phyloP scores from a whole-genome alignment of 2,888 invertebrate genomes.

The Alloplasta piceator region DNA sequence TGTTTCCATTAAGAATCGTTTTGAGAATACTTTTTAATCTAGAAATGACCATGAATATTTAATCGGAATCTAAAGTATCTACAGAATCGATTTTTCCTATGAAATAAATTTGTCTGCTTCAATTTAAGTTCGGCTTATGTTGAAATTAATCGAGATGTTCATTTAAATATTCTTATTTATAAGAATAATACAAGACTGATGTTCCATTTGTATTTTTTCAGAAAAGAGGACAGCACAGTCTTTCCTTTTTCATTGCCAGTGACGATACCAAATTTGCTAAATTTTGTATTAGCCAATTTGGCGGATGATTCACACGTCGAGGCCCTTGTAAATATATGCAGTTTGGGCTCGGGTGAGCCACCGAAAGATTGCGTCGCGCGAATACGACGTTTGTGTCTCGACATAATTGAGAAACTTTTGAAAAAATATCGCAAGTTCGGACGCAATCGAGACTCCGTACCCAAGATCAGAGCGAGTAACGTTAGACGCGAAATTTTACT shows the following conservation, averaged over 20 bases:
- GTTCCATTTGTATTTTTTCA: conserved; percentile 73
- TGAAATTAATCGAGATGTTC: no score
- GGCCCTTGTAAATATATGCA: conserved; percentile 80
- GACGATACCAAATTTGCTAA: conserved; percentile 87
- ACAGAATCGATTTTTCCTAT: no score
- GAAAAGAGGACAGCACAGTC: conserved; percentile 89
- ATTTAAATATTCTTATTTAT: no score
- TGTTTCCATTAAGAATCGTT: no score
- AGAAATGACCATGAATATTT: no score
- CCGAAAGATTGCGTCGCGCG: conserved; percentile 77
- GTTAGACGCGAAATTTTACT: conserved; percentile 74
- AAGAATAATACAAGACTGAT: conserved; percentile 21
- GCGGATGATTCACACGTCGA: conserved; percentile 81
- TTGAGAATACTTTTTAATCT: no score
- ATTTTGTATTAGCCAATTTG: conserved; percentile 90
- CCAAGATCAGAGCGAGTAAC: conserved; percentile 63
- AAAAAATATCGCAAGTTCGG: conserved; percentile 74
- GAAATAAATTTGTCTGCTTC: no score
- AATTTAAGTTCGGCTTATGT: no score
- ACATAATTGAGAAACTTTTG: conserved; percentile 77
- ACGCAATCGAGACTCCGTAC: conserved; percentile 65
- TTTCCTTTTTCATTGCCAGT: conserved; percentile 87
- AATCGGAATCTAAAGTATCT: no score
- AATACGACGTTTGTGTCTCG: conserved; percentile 78
- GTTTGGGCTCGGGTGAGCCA: conserved; percentile 75